Evolutionary conservation across 2,113 vertebrate genomes (phyloP).

Genomic region (Delphinapterus leucas): DNA sequence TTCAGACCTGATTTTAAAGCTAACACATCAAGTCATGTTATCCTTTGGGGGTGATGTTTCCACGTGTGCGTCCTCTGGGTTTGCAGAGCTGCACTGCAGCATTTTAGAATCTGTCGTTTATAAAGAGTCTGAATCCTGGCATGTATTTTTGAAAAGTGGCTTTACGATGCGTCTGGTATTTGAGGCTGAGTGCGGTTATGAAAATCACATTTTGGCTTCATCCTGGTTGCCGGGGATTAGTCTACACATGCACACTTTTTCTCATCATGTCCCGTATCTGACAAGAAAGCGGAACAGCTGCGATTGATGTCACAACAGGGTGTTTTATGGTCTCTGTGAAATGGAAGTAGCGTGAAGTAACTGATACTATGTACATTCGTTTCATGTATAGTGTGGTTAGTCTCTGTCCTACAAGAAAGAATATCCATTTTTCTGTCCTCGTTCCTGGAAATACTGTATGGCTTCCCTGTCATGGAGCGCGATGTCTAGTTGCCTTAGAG

Average conservation of each 20-base stretch:
- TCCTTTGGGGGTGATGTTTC: not conserved
- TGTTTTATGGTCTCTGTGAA: not conserved
- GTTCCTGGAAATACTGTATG: fast-evolving
- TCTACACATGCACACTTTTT: constrained; percentile 63
- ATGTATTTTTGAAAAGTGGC: not conserved
- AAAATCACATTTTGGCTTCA: constrained; percentile 32
- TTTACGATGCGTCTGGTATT: not conserved
- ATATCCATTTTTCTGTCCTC: not conserved
- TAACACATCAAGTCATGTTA: not conserved
- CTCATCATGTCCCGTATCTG: constrained; percentile 20
- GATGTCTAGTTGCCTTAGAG: too few relatives aligned
- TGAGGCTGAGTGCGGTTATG: constrained; percentile 25
- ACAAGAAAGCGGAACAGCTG: constrained; percentile 43
- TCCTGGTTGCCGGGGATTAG: constrained; percentile 66
- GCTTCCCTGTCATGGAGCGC: fast-evolving
- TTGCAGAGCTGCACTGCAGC: not conserved
- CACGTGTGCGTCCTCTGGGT: not conserved
- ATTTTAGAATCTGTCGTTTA: not conserved
- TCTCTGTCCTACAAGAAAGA: not conserved
- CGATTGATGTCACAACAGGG: constrained; percentile 36
- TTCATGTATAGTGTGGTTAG: not conserved
- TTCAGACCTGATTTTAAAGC: constrained; percentile 31
- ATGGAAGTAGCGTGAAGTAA: constrained; percentile 25
- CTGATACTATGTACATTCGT: not conserved
- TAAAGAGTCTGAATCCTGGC: not conserved